Base-by-base conservation (phyloP, 2,888 invertebrate genomes). In the Endotricha flammealis region DNA sequence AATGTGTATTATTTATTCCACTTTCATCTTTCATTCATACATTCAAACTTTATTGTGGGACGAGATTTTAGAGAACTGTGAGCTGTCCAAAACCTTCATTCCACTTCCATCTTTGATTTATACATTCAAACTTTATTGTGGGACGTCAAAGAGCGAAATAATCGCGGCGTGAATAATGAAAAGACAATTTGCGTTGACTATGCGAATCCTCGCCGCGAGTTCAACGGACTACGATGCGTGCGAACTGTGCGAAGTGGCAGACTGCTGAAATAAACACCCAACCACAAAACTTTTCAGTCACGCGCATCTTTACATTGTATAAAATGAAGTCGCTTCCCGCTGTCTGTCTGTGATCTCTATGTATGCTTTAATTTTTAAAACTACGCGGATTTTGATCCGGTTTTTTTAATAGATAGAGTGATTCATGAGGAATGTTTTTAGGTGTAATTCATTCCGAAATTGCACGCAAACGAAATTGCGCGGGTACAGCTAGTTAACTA, bases 161-260 rank as follows among this genome's bases (percentile, higher is more conserved):
- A 75, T 79, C 70, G 68, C 67, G 53, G 73, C 64, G 74, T 81
- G 78, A 79, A 80, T 80, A 79, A 80, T 80, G 75, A 72, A 81
- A 77, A 77, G 73, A 78, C 77, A 76, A 76, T 80, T 77, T 78
- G 71, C 76, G 77, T 75, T 63, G 68, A 67, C 68, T 70, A 69
- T 64, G 67, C 63, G 70, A 77, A 73, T 75, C 64, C 73, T 68
- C 57, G 44, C 38, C 60, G 58, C 50, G 63, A 69, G 75, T 77
- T 80, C 75, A 77, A 77, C 63, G 73, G 63, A 72, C 78, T 64
- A 71, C 64, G 46, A n/a, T n/a, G 48, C 59, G 53, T 65, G 68
- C 64, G 66, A n/a, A n/a, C n/a, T n/a, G n/a, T 67, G 57, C 48
- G 49, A 48, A 46, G 45, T 46, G 41, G 48, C 38, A 44, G 42